phyloP scores from a whole-genome alignment of 2,888 invertebrate species.

The Anarsia innoxiella region DNA sequence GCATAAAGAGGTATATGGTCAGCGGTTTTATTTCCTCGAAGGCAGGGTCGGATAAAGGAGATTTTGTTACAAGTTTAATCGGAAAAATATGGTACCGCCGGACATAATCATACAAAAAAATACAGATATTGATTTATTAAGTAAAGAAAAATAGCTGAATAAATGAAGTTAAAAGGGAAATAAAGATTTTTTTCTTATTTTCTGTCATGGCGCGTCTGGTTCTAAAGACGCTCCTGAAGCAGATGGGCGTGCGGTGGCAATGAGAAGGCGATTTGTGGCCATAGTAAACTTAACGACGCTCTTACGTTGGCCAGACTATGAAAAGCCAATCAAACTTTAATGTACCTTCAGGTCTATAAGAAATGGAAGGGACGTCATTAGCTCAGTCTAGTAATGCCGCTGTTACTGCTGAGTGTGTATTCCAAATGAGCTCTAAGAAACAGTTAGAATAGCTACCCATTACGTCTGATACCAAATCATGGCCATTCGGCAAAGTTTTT shows the following conservation, averaged over 20 bases:
- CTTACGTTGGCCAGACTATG: constrained; percentile 47
- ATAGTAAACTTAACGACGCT: constrained; percentile 54
- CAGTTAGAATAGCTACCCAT: no score
- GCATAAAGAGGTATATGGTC: constrained; percentile 29
- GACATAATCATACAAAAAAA: no score
- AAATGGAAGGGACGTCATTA: constrained; percentile 25
- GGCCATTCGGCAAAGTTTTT: no score
- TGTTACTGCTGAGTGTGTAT: background rate
- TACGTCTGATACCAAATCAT: no score
- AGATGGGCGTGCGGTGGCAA: constrained; percentile 33
- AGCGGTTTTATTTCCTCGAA: constrained; percentile 40
- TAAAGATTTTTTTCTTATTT: constrained; percentile 2
- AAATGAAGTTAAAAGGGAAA: background rate
- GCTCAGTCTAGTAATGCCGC: background rate
- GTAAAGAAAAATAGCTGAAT: background rate
- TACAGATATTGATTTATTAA: no score
- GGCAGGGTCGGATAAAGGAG: constrained; percentile 1
- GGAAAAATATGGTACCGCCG: no score
- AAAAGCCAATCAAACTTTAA: constrained; percentile 65
- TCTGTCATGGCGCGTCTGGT: no score
- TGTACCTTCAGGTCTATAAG: constrained; percentile 37
- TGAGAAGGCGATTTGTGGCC: constrained; percentile 49
- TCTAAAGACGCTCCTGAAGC: background rate
- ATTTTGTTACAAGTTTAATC: no score
- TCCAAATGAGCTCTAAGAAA: background rate